Evolutionary conservation across 2,113 vertebrate genomes (phyloP), one percentile per base, ranked within the genome.

Genomic region (Oryzias curvinotus): DNA sequence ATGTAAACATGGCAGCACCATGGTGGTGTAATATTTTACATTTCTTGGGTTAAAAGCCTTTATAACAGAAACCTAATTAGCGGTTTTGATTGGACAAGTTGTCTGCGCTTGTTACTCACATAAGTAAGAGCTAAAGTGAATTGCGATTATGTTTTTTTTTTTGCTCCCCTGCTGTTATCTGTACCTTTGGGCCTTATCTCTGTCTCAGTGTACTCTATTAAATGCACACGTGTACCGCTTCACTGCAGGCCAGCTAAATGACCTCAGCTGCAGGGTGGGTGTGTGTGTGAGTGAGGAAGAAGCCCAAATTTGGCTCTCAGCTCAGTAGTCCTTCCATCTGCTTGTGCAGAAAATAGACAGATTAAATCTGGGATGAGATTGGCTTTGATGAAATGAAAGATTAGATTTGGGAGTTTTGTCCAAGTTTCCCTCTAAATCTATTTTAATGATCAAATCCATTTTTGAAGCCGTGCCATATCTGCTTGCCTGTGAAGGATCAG

Each of bases 381-480:
- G 71, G 55, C 76, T 85, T 74, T 84, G 85, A 82, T 85, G 71
- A 88, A 90, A 85, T 83, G 65, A 83, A 85, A 81, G 80, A 87
- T 88, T 89, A 82, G 74, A 82, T 81, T 71, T 80, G 63, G 53
- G 71, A 77, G 65, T 78, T 85, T 83, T 77, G 57, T 82, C 80
- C 65, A 73, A 77, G 61, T 71, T 83, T 84, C 65, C 66, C 53
- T 69, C 60, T 47, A 67, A 77, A 71, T 76, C 72, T 76, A 69
- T 80, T 84, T 89, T 81, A 88, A 84, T 80, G 71, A 84, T 78
- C 78, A 83, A 87, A 89, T 90, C 75, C 70, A 80, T 86, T 83
- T 88, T 82, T 85, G 78, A 84, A 73, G 62, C 63, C 7, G 44
- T 67, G 78, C 83, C 77, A 79, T 56, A 66, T 57, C 66, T 71